phyloP scores from a whole-genome alignment of 2,113 vertebrate species.

The Lucifuga dentata region DNA sequence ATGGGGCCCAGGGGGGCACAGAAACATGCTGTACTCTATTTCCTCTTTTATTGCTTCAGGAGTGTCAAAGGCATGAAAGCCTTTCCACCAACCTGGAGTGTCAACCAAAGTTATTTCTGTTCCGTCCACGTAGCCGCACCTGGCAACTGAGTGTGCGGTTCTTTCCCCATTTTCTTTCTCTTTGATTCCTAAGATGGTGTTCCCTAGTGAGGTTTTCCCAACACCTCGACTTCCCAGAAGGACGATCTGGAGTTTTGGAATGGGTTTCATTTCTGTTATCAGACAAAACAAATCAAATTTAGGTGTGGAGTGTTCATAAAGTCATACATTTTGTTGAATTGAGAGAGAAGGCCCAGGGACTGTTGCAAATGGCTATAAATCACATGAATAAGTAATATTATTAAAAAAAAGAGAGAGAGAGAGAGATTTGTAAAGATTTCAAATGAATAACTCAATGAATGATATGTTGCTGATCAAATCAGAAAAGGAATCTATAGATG shows the following conservation, averaged over 20 bases:
- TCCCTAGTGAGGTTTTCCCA: conserved; percentile 59
- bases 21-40: conserved; percentile 40
- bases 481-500: too few species aligned
- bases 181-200: conserved; percentile 50
- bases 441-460: too few species aligned
- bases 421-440: too few species aligned
- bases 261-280: conserved; percentile 1
- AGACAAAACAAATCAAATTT: conserved; percentile 4
- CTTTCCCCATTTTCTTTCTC: conserved; percentile 21
- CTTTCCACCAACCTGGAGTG: conserved; percentile 70
- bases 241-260: conserved; percentile 50
- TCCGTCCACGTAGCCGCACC: conserved; percentile 9
- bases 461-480: too few species aligned
- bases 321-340: background rate
- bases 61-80: conserved; percentile 35
- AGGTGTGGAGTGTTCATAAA: background rate
- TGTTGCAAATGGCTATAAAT: too few species aligned
- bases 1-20: conserved; percentile 61
- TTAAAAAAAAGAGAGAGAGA: too few species aligned
- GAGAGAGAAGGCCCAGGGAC: too few species aligned
- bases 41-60: conserved; percentile 57
- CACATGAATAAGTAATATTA: too few species aligned
- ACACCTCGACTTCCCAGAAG: conserved; percentile 49
- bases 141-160: background rate
- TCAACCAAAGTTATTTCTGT: conserved; percentile 54